Evolutionary conservation across 2,888 invertebrate genomes (phyloP).

Genomic region (Pardosa pseudoannulata): DNA sequence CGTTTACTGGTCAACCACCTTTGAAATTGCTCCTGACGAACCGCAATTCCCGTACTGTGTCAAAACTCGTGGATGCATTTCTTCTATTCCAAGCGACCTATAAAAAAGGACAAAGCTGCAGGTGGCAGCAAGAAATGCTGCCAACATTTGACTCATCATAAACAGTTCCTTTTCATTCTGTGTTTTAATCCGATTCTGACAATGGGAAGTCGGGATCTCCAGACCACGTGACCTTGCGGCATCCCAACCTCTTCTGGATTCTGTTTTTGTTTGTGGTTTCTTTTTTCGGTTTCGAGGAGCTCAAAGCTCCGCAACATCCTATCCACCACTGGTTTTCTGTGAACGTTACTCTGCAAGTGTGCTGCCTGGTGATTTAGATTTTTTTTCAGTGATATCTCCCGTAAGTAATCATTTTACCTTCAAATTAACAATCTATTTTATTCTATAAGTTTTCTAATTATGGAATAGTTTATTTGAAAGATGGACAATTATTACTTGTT

Average conservation of each 20-base stretch:
- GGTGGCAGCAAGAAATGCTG: slow-evolving; percentile 54
- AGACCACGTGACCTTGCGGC: slow-evolving; percentile 45
- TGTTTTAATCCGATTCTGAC: slow-evolving; percentile 18
- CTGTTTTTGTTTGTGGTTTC: slow-evolving; percentile 9
- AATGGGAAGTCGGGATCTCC: not conserved
- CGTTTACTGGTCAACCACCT: not conserved
- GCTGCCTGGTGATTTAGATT: not conserved
- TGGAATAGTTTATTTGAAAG: too few species aligned
- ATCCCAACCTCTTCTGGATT: not conserved
- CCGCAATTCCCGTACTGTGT: too few species aligned
- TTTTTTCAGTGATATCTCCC: too few species aligned
- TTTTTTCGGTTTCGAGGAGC: not conserved
- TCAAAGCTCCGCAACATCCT: not conserved
- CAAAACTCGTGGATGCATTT: not conserved
- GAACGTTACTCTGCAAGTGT: not conserved
- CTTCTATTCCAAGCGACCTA: slow-evolving; percentile 8
- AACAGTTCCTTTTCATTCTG: slow-evolving; percentile 20
- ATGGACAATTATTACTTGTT: too few species aligned
- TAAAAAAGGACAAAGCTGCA: slow-evolving; percentile 48
- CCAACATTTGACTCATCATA: slow-evolving; percentile 69
- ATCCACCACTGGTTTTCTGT: not conserved
- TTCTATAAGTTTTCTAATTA: too few species aligned
- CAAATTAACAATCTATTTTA: too few species aligned
- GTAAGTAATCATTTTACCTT: too few species aligned
- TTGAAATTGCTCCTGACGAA: not conserved